Evolutionary conservation across 2,113 vertebrate species (phyloP), one percentile per base, ranked within the genome.

Genomic region (Jacana jacana): DNA sequence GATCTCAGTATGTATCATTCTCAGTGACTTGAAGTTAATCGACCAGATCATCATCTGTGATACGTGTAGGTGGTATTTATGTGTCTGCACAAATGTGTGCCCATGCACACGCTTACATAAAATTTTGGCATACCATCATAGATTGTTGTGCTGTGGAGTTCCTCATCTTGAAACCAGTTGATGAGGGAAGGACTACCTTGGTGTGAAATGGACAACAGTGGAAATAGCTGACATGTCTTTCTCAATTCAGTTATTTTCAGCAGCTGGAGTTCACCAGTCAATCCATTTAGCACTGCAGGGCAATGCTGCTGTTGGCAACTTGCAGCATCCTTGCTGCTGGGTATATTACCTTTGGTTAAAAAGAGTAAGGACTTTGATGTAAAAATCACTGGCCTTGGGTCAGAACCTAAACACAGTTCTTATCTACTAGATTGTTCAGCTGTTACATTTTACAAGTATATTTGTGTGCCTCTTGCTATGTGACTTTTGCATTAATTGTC

Each of bases 21-120:
- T 63, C 64, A 28, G 85, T 83, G 93, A 83, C 71, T 93, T 58
- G 78, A 33, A 95, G 80, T 93, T 94, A 95, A 95, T 93, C 88
- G 94, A 88, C 44, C 85, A 83, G 81, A 65, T 97, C 84, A 85
- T 94, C 79, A 46, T 77, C 58, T 60, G 46, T 65, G 93, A 11
- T 80, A 57, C 73, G 16, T 13, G 25, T 10, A 65, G 73, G 48
- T 95, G 91, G 66, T 95, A 81, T 87, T 92, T 91, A 84, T 89
- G 81, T 75, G 94, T 87, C 86, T 63, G 80, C 86, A 81, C 3
- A 5, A 40, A 70, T 5, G 18, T 60, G 73, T 1, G 3, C 24
- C 80, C 1, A 0, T 46, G 84, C 88, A 37, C 57, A 55, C 0
- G 4, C 24, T 11, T 42, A 14, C 55, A 31, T 39, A 31, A 64